Evolutionary conservation across 2,113 vertebrate genomes (phyloP).

Genomic region (Strigops habroptila): DNA sequence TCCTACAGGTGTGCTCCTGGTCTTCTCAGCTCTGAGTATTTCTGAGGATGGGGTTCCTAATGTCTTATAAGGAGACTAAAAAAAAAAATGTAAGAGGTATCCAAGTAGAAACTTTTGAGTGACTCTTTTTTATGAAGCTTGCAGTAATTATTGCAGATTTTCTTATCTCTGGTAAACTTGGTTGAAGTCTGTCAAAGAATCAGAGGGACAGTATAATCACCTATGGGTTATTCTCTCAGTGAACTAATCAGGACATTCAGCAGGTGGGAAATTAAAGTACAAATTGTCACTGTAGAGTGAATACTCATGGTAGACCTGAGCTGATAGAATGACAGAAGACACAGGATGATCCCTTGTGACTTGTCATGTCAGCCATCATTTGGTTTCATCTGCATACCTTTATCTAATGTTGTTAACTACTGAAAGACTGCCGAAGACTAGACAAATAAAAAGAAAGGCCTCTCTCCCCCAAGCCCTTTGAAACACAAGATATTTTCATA

Average conservation of each 20-base stretch:
- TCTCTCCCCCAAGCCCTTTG: neutral
- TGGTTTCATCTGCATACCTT: neutral
- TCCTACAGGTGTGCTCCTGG: neutral
- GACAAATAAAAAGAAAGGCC: neutral
- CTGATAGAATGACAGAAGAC: neutral
- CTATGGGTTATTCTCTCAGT: neutral
- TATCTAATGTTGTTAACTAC: neutral
- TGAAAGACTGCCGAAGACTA: neutral
- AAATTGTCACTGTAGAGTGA: neutral
- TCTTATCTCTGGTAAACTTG: neutral
- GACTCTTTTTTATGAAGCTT: neutral
- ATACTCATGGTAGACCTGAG: neutral
- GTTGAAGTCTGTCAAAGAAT: neutral
- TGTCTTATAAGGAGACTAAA: neutral
- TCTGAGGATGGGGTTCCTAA: neutral
- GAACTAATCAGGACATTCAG: neutral
- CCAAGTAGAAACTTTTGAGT: neutral
- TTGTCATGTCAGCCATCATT: neutral
- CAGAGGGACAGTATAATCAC: neutral
- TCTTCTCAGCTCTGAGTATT: neutral
- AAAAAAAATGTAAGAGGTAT: neutral
- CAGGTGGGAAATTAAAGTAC: neutral
- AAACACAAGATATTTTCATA: neutral
- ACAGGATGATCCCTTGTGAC: neutral
- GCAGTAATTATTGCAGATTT: neutral